Conservation (phyloP, 2,888 invertebrate genomes). For the Drosophila greeni region DNA sequence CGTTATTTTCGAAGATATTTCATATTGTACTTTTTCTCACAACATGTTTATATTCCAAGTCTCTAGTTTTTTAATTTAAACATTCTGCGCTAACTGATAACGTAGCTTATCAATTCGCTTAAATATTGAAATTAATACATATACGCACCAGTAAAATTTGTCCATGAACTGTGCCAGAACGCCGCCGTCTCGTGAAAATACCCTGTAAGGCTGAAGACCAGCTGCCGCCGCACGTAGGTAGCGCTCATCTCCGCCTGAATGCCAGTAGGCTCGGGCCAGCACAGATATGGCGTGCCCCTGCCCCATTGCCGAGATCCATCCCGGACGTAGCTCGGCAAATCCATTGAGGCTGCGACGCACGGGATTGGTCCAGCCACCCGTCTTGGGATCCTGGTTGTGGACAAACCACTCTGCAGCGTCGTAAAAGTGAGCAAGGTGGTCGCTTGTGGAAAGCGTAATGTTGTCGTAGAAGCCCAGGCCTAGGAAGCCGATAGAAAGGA, state of each 20-base stretch:
- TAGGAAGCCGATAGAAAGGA: conserved; percentile 83
- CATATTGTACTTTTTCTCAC: too few relatives aligned
- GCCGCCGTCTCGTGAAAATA: conserved; percentile 87
- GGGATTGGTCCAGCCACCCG: conserved; percentile 96
- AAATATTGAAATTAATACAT: not conserved
- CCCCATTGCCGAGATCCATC: conserved; percentile 99
- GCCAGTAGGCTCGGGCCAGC: conserved; percentile 92
- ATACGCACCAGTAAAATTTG: conserved; percentile 89
- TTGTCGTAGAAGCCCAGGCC: conserved; percentile 88
- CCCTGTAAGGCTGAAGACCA: conserved; percentile 88
- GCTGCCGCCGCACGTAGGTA: conserved; percentile 90
- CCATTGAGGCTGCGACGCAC: conserved; percentile 88
- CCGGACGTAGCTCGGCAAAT: conserved; percentile 88
- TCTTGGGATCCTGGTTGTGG: conserved; percentile 87
- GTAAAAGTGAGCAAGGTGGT: conserved; percentile 94
- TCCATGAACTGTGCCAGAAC: conserved; percentile 92
- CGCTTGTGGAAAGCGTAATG: conserved; percentile 87
- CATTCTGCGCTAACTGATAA: not conserved
- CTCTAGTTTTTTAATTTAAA: not conserved
- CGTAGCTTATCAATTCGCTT: not conserved
- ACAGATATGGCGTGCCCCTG: conserved; percentile 98
- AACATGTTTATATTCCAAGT: not conserved
- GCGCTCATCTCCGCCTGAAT: conserved; percentile 85
- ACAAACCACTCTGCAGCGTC: conserved; percentile 96
- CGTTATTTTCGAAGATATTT: too few relatives aligned